Percentiles rank a stretch among this genome's conserved stretches.
Evolutionary conservation across 2,113 vertebrate species (phyloP).

Genomic region (Calcarius ornatus): DNA sequence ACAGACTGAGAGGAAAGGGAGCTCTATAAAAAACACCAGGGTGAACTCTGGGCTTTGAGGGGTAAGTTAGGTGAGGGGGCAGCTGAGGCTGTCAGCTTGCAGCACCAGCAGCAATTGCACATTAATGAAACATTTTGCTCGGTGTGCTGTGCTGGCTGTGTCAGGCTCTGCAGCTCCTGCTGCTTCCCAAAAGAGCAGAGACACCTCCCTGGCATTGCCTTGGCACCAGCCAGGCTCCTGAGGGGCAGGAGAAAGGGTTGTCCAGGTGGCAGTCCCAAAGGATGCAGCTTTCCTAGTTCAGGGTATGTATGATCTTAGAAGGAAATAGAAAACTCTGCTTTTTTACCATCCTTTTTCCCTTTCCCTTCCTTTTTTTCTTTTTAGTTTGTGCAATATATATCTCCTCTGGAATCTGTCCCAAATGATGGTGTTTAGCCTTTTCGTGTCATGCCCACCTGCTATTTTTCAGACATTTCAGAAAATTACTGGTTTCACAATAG

Average conservation of each 20-base stretch:
- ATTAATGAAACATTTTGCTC: fast-evolving
- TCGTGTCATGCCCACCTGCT: slow-evolving; percentile 2
- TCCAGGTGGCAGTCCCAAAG: background rate
- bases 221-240: background rate
- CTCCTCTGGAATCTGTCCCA: background rate
- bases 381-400: background rate
- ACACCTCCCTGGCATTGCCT: background rate
- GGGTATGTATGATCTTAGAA: background rate
- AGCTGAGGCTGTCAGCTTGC: background rate
- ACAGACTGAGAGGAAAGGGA: background rate
- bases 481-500: slow-evolving; percentile 31
- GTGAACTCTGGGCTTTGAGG: background rate
- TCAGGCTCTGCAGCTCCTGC: background rate
- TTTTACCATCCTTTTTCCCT: background rate
- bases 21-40: background rate
- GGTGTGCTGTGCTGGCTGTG: background rate
- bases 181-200: background rate
- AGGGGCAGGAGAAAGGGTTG: background rate
- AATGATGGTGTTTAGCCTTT: background rate
- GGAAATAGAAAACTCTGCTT: background rate
- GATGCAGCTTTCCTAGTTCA: background rate
- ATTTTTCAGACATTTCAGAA: slow-evolving; percentile 33
- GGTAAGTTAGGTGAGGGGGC: background rate
- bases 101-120: background rate
- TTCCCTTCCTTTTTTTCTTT: background rate